phyloP scores from a whole-genome alignment of 2,888 invertebrate species.

The Patella pellucida region DNA sequence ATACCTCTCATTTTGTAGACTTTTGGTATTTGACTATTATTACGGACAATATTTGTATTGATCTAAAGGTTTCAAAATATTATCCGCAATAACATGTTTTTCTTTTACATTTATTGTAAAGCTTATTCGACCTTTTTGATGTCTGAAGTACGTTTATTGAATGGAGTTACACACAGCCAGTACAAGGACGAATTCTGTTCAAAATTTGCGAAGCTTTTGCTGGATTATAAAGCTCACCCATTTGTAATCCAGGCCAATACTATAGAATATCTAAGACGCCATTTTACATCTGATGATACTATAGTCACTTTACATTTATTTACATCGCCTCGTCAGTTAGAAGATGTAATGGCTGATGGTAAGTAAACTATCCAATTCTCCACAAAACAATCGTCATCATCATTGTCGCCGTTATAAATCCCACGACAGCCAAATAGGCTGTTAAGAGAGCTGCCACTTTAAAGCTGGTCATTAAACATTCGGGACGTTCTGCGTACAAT shows the following conservation, averaged over 20 bases:
- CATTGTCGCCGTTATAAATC: too few species aligned
- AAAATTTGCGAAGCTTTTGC: conserved; percentile 33
- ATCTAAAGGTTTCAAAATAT: too few species aligned
- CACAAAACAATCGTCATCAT: too few species aligned
- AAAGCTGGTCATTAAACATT: too few species aligned
- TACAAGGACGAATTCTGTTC: conserved; percentile 34
- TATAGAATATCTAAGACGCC: conserved; percentile 33
- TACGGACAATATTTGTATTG: too few species aligned
- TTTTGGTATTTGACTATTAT: too few species aligned
- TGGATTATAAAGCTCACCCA: conserved; percentile 36
- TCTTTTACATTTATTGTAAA: too few species aligned
- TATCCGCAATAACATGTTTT: too few species aligned
- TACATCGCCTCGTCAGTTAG: conserved; percentile 32
- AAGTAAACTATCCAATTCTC: conserved; percentile 13
- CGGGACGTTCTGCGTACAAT: too few species aligned
- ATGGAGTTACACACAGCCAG: conserved; percentile 20
- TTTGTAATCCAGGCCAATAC: conserved; percentile 39
- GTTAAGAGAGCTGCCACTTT: too few species aligned
- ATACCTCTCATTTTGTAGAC: too few species aligned
- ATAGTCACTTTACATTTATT: conserved; percentile 39
- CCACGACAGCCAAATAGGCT: too few species aligned
- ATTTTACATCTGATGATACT: conserved; percentile 30
- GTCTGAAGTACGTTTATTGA: conserved; percentile 31
- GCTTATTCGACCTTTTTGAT: conserved; percentile 37
- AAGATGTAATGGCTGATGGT: conserved; percentile 34